phyloP scores from a whole-genome alignment of 2,113 vertebrate genomes.

The Etheostoma cragini region DNA sequence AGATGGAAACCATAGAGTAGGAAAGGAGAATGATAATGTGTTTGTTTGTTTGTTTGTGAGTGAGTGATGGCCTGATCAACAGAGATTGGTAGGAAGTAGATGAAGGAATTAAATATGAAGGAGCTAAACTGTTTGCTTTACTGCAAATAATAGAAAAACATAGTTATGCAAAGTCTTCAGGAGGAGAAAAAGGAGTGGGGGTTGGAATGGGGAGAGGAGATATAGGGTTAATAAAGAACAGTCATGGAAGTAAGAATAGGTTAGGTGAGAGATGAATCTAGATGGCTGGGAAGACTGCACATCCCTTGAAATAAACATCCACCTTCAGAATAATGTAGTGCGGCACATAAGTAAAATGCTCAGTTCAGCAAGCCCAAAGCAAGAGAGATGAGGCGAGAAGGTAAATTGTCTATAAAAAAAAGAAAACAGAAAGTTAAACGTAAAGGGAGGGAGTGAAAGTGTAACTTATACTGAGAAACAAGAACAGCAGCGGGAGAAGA shows the following conservation, averaged over 20 bases:
- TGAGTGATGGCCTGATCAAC: conserved; percentile 30
- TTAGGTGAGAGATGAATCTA: conserved; percentile 47
- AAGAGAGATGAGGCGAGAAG: conserved; percentile 41
- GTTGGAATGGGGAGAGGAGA: background rate
- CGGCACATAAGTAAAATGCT: conserved; percentile 69
- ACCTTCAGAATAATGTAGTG: conserved; percentile 67
- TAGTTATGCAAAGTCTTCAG: conserved; percentile 44
- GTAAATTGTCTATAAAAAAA: conserved; percentile 50
- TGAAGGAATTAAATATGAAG: conserved; percentile 78
- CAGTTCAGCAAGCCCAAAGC: conserved; percentile 71
- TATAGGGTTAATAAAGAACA: conserved; percentile 31
- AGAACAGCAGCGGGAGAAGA: conserved; percentile 5
- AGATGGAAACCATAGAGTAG: conserved; percentile 37
- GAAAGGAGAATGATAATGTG: conserved; percentile 29
- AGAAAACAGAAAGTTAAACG: conserved; percentile 47
- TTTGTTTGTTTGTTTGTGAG: conserved; percentile 15
- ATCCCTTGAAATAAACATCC: conserved; percentile 67
- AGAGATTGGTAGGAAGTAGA: conserved; percentile 49
- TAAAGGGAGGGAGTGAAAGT: conserved; percentile 31
- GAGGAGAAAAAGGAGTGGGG: conserved; percentile 39
- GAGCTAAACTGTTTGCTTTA: conserved; percentile 57
- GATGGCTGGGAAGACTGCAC: conserved; percentile 40
- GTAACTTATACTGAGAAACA: conserved; percentile 43
- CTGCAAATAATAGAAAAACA: conserved; percentile 48
- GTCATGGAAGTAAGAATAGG: conserved; percentile 36